Evolutionary conservation across 2,113 vertebrate species (phyloP).

Genomic region (Condylura cristata): DNA sequence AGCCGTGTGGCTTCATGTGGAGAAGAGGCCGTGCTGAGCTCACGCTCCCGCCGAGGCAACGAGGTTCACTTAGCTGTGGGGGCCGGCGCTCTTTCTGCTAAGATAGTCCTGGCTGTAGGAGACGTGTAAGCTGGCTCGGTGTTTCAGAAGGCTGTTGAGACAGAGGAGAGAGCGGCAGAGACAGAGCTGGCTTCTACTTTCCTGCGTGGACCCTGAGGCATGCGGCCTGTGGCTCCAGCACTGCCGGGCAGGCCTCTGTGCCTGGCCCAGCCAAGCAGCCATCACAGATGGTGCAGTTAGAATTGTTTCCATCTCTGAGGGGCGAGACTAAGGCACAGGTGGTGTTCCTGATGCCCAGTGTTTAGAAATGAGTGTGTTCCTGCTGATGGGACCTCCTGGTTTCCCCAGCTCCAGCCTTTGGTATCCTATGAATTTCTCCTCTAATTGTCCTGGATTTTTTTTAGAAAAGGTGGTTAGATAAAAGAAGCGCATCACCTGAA

Average conservation of each 20-base stretch:
- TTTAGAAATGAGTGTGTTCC: neutral
- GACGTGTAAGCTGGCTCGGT: neutral
- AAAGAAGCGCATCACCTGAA: neutral
- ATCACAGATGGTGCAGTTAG: rapidly evolving
- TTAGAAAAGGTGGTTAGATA: neutral
- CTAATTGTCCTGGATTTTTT: neutral
- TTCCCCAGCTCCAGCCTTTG: too few relatives aligned
- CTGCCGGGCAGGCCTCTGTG: too few relatives aligned
- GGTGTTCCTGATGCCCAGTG: neutral
- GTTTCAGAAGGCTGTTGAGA: neutral
- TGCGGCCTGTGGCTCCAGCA: too few relatives aligned
- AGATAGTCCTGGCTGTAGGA: too few relatives aligned
- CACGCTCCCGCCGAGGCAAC: too few relatives aligned
- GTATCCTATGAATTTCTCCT: neutral
- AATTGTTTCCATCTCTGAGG: neutral
- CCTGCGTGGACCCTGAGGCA: rapidly evolving
- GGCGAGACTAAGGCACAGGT: neutral
- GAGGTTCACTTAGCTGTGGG: too few relatives aligned
- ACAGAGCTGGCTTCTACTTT: neutral
- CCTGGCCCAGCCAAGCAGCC: neutral
- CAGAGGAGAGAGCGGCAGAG: neutral
- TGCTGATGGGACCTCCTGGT: neutral
- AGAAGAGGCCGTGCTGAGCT: neutral
- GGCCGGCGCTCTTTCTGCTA: too few relatives aligned
- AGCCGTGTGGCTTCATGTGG: too few relatives aligned